Percentiles rank a stretch among this genome's conserved stretches.
These are phyloP conservation scores for Hippocampus kuda DNA, from an alignment of 2,797 vertebrate genomes.

Conservation along the genomic window DNA sequence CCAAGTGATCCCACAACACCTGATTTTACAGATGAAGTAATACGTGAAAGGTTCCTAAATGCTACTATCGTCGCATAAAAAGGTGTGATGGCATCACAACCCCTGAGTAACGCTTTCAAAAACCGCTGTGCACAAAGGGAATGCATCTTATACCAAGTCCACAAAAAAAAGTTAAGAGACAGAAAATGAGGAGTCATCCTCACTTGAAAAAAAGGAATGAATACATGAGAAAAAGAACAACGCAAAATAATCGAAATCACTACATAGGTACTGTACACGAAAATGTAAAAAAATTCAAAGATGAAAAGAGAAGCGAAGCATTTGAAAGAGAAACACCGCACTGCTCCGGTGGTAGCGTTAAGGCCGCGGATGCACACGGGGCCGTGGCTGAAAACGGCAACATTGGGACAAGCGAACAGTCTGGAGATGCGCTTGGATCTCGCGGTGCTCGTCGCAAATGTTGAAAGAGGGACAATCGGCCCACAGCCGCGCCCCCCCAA, in stretches of 20 bases:
- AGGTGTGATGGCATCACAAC: slow-evolving; percentile 5
- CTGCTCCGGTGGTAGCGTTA: slow-evolving; percentile 16
- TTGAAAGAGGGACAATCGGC: slow-evolving; percentile 3
- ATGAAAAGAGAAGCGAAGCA: slow-evolving; percentile 55
- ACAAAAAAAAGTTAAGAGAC: slow-evolving; percentile 26
- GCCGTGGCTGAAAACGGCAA: not conserved
- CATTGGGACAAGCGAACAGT: slow-evolving; percentile 19
- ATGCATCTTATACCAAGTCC: slow-evolving; percentile 27
- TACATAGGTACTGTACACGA: slow-evolving; percentile 57
- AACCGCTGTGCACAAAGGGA: slow-evolving; percentile 26
- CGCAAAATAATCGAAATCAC: slow-evolving; percentile 62
- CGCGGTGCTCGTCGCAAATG: slow-evolving; percentile 10
- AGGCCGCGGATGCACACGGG: not conserved
- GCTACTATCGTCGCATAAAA: slow-evolving; percentile 18
- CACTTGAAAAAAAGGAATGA: slow-evolving; percentile 28
- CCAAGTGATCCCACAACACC: not conserved
- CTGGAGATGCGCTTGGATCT: slow-evolving; percentile 5
- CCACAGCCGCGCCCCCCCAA: slow-evolving; percentile 10
- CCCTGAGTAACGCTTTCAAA: slow-evolving; percentile 23
- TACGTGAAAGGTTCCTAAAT: slow-evolving; percentile 13
- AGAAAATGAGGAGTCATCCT: slow-evolving; percentile 36
- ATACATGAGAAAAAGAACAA: slow-evolving; percentile 36
- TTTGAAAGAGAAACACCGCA: slow-evolving; percentile 29
- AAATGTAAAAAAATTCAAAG: slow-evolving; percentile 58
- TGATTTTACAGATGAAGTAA: not conserved